Evolutionary conservation across 2,797 vertebrate species (phyloP).

Genomic region (Paramormyrops hopkinsi): DNA sequence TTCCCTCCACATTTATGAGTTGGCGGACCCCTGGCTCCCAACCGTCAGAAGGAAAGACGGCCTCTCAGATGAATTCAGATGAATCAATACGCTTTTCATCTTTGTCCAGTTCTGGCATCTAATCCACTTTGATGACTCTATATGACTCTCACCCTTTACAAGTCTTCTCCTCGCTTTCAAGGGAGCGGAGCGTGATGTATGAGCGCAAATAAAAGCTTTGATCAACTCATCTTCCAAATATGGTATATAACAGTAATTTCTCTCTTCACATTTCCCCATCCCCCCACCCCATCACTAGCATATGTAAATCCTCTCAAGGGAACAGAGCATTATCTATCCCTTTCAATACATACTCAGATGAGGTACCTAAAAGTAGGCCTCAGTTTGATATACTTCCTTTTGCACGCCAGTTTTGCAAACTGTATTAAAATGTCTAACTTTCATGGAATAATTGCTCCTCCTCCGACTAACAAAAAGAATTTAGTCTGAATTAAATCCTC

Average conservation of each 20-base stretch:
- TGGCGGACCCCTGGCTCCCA: not conserved
- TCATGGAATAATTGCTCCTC: not conserved
- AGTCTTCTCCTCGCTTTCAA: conserved; percentile 1
- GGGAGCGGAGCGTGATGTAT: not conserved
- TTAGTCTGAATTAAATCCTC: not conserved
- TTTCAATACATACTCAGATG: not conserved
- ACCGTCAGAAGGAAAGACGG: not conserved
- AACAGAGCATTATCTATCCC: not conserved
- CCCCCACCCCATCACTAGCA: not conserved
- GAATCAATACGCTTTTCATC: conserved; percentile 13
- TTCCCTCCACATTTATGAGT: not conserved
- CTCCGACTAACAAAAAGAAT: not conserved
- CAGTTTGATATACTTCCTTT: not conserved
- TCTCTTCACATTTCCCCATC: not conserved
- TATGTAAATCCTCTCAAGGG: not conserved
- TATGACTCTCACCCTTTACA: not conserved
- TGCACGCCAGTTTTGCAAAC: not conserved
- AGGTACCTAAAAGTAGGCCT: not conserved
- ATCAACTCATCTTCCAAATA: not conserved
- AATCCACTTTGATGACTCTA: conserved; percentile 4
- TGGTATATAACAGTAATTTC: not conserved
- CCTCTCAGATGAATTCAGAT: not conserved
- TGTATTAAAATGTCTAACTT: not conserved
- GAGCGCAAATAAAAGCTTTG: not conserved
- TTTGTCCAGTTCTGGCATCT: conserved; percentile 4